Evolutionary conservation across 2,888 invertebrate genomes (phyloP).

Genomic region (Acleris holmiana): DNA sequence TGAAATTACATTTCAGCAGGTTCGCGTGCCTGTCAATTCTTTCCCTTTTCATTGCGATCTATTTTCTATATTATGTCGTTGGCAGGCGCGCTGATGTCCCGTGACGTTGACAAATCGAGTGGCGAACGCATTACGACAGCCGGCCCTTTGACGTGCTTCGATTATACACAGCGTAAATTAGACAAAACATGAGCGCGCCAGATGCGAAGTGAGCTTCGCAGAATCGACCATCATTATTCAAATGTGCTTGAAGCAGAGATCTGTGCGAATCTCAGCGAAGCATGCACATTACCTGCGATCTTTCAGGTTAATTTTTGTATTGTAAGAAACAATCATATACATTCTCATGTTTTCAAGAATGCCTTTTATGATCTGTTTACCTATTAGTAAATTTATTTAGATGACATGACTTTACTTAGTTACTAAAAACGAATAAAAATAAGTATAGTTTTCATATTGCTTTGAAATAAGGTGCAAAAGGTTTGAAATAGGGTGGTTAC

Average conservation of each 20-base stretch:
- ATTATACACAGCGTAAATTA: slow-evolving; percentile 40
- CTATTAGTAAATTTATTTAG: no score
- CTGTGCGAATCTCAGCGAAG: not conserved
- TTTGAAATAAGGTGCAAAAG: no score
- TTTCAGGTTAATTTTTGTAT: no score
- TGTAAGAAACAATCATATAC: no score
- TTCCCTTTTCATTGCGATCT: slow-evolving; percentile 32
- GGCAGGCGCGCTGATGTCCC: slow-evolving; percentile 63
- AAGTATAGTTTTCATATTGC: no score
- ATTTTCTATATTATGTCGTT: slow-evolving; percentile 48
- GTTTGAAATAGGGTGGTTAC: no score
- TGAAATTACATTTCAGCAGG: slow-evolving; percentile 28
- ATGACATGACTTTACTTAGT: no score
- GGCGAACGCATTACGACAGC: slow-evolving; percentile 62
- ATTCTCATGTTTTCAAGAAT: no score
- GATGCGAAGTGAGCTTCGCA: slow-evolving; percentile 17
- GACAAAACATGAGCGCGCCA: slow-evolving; percentile 28
- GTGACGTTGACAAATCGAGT: slow-evolving; percentile 77
- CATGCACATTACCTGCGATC: no score
- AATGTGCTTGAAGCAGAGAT: not conserved
- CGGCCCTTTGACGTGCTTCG: slow-evolving; percentile 51
- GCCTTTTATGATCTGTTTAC: no score
- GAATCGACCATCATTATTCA: slow-evolving; percentile 28
- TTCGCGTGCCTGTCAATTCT: slow-evolving; percentile 32
- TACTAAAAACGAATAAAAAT: no score